These are phyloP conservation scores for Naso thynnoides DNA, from an alignment of 2,797 vertebrate species.

Conservation along the genomic window DNA sequence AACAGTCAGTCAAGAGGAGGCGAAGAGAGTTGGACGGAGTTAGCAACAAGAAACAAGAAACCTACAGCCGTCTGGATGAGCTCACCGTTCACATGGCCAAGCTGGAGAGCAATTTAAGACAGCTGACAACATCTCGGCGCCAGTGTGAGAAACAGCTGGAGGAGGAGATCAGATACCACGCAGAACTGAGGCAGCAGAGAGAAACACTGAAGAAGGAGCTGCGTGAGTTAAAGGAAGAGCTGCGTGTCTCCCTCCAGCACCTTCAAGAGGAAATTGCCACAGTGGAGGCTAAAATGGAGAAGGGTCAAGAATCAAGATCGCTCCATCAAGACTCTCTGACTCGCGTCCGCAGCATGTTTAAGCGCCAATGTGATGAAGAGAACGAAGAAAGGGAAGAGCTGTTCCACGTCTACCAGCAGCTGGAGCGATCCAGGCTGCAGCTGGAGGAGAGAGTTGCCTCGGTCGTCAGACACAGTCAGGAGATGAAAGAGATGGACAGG, in stretches of 20 bases:
- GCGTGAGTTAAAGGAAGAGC: constrained; percentile 33
- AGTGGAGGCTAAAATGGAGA: constrained; percentile 60
- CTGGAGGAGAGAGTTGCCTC: constrained; percentile 65
- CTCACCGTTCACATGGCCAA: constrained; percentile 22
- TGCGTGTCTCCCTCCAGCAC: constrained; percentile 6
- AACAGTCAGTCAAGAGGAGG: constrained; percentile 1
- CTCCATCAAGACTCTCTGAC: constrained; percentile 36
- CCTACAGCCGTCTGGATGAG: constrained; percentile 17
- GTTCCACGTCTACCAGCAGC: constrained; percentile 31
- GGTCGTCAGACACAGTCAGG: constrained; percentile 57
- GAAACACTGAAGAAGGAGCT: constrained; percentile 52
- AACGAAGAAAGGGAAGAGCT: constrained; percentile 48
- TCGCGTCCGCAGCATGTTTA: constrained; percentile 51
- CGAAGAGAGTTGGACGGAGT: constrained; percentile 42
- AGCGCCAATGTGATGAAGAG: constrained; percentile 58
- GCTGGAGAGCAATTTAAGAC: constrained; percentile 50
- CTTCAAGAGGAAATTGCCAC: constrained; percentile 54
- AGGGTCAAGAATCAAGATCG: neutral
- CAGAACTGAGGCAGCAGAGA: constrained; percentile 47
- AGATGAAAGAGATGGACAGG: constrained; percentile 71
- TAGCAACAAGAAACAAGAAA: constrained; percentile 29
- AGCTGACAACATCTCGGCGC: constrained; percentile 26
- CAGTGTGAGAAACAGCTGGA: constrained; percentile 58
- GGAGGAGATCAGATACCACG: constrained; percentile 35
- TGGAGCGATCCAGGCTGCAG: constrained; percentile 65